These are phyloP conservation scores for Clarias batrachus DNA, from an alignment of 2,113 vertebrate genomes.

Conservation along the genomic window DNA sequence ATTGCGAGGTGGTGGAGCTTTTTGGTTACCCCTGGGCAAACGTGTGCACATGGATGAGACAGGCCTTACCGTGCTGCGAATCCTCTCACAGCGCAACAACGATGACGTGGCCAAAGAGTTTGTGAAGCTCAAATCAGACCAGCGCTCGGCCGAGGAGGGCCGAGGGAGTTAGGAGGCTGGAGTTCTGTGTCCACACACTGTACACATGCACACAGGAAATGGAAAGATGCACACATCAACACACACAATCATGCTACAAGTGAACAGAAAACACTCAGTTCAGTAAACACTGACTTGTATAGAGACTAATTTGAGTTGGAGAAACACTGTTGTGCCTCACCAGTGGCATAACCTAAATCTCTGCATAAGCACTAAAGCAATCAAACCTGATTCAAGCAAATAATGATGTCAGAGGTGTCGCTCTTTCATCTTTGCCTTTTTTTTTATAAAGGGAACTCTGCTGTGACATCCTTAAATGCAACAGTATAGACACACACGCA, in stretches of 20 bases:
- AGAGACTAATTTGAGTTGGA: background rate
- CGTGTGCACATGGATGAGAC: constrained; percentile 98
- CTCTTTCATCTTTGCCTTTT: constrained; percentile 42
- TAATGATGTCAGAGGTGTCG: constrained; percentile 46
- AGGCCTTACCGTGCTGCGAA: constrained; percentile 92
- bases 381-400: constrained; percentile 41
- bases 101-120: constrained; percentile 98
- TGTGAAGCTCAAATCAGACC: constrained; percentile 96
- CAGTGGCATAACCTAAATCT: constrained; percentile 26
- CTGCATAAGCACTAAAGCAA: constrained; percentile 36
- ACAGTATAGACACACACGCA: constrained; percentile 37
- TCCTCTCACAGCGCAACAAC: constrained; percentile 96
- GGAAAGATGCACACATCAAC: constrained; percentile 15
- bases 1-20: constrained; percentile 80
- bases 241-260: constrained; percentile 47
- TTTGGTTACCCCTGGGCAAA: constrained; percentile 88
- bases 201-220: background rate
- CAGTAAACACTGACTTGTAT: constrained; percentile 4
- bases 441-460: constrained; percentile 27
- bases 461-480: constrained; percentile 50
- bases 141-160: constrained; percentile 89
- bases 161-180: constrained; percentile 69
- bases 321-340: constrained; percentile 17
- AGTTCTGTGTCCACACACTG: background rate
- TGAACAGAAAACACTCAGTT: constrained; percentile 37